A percentile compares a stretch with the other conserved stretches of the same genome.
Conservation (phyloP, 2,888 invertebrate genomes). For the Drosophila anomelani region DNA sequence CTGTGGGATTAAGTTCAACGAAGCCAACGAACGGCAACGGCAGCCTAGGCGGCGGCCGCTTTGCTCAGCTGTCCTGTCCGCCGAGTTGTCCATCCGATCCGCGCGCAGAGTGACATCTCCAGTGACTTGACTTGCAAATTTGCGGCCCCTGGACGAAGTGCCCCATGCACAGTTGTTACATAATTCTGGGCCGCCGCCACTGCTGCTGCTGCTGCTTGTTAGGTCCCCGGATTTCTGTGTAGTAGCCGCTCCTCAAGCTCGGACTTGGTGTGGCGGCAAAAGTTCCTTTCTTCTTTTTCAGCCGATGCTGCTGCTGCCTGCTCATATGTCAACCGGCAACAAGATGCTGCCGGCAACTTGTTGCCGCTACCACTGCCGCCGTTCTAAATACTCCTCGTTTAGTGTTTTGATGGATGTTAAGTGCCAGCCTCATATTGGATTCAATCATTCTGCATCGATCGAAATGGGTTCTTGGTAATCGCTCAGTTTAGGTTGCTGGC, state of each 20-base stretch:
- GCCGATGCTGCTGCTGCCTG: slow-evolving; percentile 48
- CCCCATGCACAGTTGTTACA: slow-evolving; percentile 63
- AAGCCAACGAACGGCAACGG: slow-evolving; percentile 51
- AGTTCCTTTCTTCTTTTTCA: slow-evolving; percentile 63
- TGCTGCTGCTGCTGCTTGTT: slow-evolving; percentile 60
- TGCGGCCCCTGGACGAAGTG: slow-evolving; percentile 48
- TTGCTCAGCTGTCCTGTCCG: slow-evolving; percentile 77
- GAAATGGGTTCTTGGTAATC: slow-evolving; percentile 31
- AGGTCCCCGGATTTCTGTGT: slow-evolving; percentile 60
- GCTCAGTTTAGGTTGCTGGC: slow-evolving; percentile 1
- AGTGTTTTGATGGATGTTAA: slow-evolving; percentile 82
- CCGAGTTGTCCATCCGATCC: slow-evolving; percentile 66
- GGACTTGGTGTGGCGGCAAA: slow-evolving; percentile 76
- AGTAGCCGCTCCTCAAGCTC: slow-evolving; percentile 55
- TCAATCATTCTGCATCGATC: slow-evolving; percentile 44
- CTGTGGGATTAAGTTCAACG: slow-evolving; percentile 66
- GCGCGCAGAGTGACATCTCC: slow-evolving; percentile 65
- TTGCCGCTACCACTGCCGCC: slow-evolving; percentile 54
- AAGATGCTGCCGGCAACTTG: slow-evolving; percentile 49
- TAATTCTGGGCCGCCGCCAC: slow-evolving; percentile 59
- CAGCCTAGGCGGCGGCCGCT: slow-evolving; percentile 62
- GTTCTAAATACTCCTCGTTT: slow-evolving; percentile 77
- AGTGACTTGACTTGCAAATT: slow-evolving; percentile 78
- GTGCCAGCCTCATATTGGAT: slow-evolving; percentile 59
- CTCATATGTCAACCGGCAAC: slow-evolving; percentile 82